phyloP scores from a whole-genome alignment of 2,113 vertebrate genomes.

The Podilymbus podiceps region DNA sequence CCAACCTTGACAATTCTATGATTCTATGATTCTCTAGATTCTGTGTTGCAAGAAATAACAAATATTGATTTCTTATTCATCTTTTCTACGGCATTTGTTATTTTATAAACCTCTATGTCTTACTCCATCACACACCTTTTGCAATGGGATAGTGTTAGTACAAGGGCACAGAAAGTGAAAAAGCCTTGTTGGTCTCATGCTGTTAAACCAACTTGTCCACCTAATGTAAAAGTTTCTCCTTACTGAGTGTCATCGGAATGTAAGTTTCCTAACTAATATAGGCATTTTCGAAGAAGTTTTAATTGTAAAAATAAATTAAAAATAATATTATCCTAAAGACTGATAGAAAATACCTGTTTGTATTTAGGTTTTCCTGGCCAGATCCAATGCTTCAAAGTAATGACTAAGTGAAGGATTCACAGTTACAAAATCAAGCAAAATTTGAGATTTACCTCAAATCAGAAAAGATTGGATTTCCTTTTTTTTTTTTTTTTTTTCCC shows the following conservation, averaged over 20 bases:
- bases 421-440: neutral
- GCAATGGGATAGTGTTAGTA: neutral
- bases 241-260: neutral
- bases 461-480: neutral
- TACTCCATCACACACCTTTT: neutral
- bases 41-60: neutral
- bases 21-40: no score
- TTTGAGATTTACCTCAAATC: neutral
- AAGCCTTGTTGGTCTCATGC: neutral
- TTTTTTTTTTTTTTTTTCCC: neutral
- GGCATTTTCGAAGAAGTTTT: neutral
- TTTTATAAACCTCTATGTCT: neutral
- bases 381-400: neutral
- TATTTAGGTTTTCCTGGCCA: neutral
- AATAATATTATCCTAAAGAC: neutral
- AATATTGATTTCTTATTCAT: neutral
- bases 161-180: neutral
- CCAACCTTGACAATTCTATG: no score
- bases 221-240: neutral
- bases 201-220: neutral
- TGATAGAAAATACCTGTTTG: neutral
- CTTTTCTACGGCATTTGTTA: neutral
- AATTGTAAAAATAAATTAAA: neutral
- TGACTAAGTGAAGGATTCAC: neutral
- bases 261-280: neutral